These are phyloP conservation scores for Anguilla marmorata DNA, from an alignment of 2,797 vertebrate genomes.

Conservation along the genomic window DNA sequence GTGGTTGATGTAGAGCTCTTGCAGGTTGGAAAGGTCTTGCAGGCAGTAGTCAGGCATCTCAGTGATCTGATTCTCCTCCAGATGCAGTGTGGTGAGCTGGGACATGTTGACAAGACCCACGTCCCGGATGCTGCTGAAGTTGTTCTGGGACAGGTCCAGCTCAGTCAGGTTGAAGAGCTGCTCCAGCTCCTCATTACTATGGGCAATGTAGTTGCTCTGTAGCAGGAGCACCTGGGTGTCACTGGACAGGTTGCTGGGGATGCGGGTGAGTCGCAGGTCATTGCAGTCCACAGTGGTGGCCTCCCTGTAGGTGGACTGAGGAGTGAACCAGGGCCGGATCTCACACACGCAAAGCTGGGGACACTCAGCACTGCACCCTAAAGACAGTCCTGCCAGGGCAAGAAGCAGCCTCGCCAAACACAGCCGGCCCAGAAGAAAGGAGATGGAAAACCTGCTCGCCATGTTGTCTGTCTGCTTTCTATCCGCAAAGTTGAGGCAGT, in stretches of 20 bases:
- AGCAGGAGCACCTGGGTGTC: constrained; percentile 96
- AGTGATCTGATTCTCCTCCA: constrained; percentile 93
- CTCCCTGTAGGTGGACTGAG: constrained; percentile 96
- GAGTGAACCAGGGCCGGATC: constrained; percentile 96
- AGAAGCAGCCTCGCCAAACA: constrained; percentile 73
- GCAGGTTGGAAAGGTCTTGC: constrained; percentile 88
- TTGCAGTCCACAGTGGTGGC: constrained; percentile 97
- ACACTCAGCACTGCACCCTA: constrained; percentile 80
- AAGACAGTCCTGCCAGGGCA: constrained; percentile 71
- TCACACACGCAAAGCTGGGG: constrained; percentile 95
- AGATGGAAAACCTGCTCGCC: constrained; percentile 70
- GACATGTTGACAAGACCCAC: constrained; percentile 90
- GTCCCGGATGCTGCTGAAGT: constrained; percentile 88
- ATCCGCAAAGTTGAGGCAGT: constrained; percentile 42
- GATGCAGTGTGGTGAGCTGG: constrained; percentile 91
- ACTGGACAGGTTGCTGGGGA: constrained; percentile 89
- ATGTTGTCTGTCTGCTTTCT: constrained; percentile 67
- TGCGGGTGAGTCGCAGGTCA: constrained; percentile 87
- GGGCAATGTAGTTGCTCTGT: constrained; percentile 95
- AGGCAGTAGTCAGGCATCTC: constrained; percentile 93
- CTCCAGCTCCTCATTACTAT: constrained; percentile 86
- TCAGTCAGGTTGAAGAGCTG: constrained; percentile 94
- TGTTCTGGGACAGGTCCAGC: constrained; percentile 95
- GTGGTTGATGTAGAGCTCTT: constrained; percentile 97
- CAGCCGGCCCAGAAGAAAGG: constrained; percentile 60